Evolutionary conservation across 2,797 vertebrate species (phyloP).

Genomic region (Pogoniulus pusillus): DNA sequence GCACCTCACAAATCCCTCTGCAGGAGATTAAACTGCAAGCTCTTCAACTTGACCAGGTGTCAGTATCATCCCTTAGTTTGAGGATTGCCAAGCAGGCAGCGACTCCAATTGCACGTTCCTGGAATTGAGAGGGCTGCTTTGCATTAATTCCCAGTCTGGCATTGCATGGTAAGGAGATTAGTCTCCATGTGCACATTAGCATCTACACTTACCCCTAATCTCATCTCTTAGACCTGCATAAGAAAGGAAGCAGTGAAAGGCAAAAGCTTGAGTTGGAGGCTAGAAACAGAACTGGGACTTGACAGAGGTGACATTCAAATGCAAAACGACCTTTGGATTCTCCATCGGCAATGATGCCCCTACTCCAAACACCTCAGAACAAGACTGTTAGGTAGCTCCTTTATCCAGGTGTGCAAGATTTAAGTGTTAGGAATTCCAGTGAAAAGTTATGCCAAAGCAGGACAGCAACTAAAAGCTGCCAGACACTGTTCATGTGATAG

Average conservation of each 20-base stretch:
- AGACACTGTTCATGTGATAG: neutral
- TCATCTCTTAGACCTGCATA: neutral
- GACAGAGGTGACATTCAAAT: neutral
- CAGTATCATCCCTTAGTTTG: neutral
- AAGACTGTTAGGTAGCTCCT: neutral
- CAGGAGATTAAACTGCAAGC: neutral
- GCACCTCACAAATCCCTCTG: neutral
- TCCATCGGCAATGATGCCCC: neutral
- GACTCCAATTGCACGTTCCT: neutral
- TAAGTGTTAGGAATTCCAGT: neutral
- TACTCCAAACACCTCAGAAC: neutral
- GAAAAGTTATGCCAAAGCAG: neutral
- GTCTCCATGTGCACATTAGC: neutral
- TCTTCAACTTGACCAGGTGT: slow-evolving; percentile 20
- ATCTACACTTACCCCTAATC: neutral
- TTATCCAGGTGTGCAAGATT: neutral
- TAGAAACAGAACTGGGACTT: neutral
- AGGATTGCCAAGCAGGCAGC: neutral
- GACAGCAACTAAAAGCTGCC: neutral
- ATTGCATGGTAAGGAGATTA: neutral
- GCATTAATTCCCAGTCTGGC: neutral
- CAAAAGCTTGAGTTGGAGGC: neutral
- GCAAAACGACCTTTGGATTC: neutral
- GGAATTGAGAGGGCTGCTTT: neutral
- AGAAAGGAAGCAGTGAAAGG: neutral